Percentiles rank a stretch among this genome's conserved stretches.
Evolutionary conservation across 2,797 vertebrate species (phyloP).

Genomic region (Silurus aristotelis): DNA sequence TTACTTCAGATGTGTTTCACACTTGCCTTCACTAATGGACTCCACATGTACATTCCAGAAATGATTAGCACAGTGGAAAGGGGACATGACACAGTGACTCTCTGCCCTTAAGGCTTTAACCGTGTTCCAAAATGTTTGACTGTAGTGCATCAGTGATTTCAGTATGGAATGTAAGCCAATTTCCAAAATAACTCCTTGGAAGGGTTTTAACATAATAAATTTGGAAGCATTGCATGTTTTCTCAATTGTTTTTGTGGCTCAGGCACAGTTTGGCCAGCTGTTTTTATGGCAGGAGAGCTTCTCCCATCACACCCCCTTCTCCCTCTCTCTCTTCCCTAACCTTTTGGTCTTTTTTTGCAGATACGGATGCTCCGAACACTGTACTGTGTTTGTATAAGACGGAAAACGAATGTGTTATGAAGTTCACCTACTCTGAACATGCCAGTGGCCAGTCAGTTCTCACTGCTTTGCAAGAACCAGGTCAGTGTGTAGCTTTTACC

Average conservation of each 20-base stretch:
- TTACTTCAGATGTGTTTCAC: conserved; percentile 44
- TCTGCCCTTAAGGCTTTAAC: conserved; percentile 50
- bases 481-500: conserved; percentile 66
- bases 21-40: conserved; percentile 69
- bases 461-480: conserved; percentile 89
- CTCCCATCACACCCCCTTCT: too few relatives aligned
- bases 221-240: conserved; percentile 18
- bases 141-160: conserved; percentile 33
- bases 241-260: conserved; percentile 22
- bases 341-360: conserved; percentile 65
- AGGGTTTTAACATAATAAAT: conserved; percentile 31
- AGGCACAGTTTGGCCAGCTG: conserved; percentile 34
- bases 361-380: conserved; percentile 76
- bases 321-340: background rate
- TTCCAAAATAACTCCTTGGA: conserved; percentile 53
- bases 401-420: conserved; percentile 91
- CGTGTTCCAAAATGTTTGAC: conserved; percentile 39
- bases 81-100: conserved; percentile 52
- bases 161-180: conserved; percentile 33
- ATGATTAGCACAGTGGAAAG: conserved; percentile 49
- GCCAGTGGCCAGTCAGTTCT: conserved; percentile 87
- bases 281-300: conserved; percentile 29
- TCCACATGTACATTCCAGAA: conserved; percentile 78
- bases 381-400: conserved; percentile 92
- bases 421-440: conserved; percentile 92